Conservation (phyloP, 2,888 invertebrate species). For the Geotrupes spiniger region DNA sequence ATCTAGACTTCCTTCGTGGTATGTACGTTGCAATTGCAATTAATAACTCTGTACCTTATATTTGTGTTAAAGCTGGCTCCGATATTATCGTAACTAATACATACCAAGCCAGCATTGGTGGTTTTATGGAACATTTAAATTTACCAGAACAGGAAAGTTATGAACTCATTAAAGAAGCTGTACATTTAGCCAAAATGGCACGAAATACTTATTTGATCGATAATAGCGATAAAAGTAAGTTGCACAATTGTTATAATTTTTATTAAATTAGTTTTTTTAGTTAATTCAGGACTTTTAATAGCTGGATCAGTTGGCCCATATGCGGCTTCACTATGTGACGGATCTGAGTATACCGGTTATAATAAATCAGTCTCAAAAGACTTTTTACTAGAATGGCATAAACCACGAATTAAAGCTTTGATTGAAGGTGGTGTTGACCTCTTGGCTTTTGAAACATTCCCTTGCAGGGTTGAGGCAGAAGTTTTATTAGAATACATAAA, state of each 20-base stretch:
- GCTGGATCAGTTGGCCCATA: conserved; percentile 89
- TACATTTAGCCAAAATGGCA: conserved; percentile 68
- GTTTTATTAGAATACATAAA: conserved; percentile 73
- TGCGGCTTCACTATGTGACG: conserved; percentile 81
- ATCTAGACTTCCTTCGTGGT: conserved; percentile 74
- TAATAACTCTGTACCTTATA: neutral
- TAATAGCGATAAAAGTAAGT: conserved; percentile 44
- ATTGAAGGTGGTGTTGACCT: conserved; percentile 75
- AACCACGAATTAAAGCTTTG: conserved; percentile 70
- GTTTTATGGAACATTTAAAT: conserved; percentile 69
- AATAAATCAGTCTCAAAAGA: conserved; percentile 59
- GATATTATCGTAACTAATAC: conserved; percentile 81
- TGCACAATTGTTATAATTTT: neutral
- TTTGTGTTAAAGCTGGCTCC: conserved; percentile 67
- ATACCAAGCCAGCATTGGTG: conserved; percentile 77
- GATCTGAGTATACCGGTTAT: conserved; percentile 87
- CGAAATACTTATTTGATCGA: conserved; percentile 59
- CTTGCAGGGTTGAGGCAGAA: conserved; percentile 74
- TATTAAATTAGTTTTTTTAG: neutral
- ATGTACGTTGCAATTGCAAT: conserved; percentile 8
- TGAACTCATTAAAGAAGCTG: conserved; percentile 68
- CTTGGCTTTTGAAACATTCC: conserved; percentile 86
- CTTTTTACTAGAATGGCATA: conserved; percentile 74
- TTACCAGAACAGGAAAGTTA: conserved; percentile 63
- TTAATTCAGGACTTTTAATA: conserved; percentile 54